phyloP scores from a whole-genome alignment of 2,888 invertebrate genomes.

The Nasonia oneida region DNA sequence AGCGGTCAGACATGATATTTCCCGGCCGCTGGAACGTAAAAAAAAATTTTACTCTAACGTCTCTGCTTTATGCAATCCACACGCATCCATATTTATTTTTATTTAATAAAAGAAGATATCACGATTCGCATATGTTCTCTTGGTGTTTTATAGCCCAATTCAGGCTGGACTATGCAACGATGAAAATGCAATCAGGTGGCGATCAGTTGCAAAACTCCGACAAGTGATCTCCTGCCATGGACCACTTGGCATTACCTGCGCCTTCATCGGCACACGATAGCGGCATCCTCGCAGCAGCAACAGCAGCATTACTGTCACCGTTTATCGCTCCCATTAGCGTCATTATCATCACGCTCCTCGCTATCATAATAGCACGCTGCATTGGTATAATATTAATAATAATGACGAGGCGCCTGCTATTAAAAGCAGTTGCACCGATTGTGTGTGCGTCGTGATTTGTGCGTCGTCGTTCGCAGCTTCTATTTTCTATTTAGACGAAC shows the following conservation, averaged over 20 bases:
- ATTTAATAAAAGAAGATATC: not conserved
- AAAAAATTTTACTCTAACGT: not conserved
- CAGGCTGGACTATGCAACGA: slow-evolving; percentile 78
- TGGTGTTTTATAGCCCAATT: slow-evolving; percentile 77
- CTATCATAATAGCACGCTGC: slow-evolving; percentile 64
- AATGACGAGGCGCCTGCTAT: slow-evolving; percentile 61
- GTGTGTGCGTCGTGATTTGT: slow-evolving; percentile 18
- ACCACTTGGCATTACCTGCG: slow-evolving; percentile 62
- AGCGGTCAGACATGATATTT: no score
- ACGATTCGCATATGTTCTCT: slow-evolving; percentile 10
- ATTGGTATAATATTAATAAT: slow-evolving; percentile 64
- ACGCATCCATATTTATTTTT: not conserved
- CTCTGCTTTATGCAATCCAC: not conserved
- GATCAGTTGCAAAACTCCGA: slow-evolving; percentile 77
- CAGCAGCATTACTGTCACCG: slow-evolving; percentile 54
- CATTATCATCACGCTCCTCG: slow-evolving; percentile 65
- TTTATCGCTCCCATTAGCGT: slow-evolving; percentile 56
- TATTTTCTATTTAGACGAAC: slow-evolving; percentile 38
- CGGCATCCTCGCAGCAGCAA: slow-evolving; percentile 35
- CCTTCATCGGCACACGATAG: not conserved
- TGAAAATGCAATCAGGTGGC: slow-evolving; percentile 77
- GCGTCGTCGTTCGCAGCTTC: slow-evolving; percentile 16
- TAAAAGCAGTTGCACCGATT: slow-evolving; percentile 5
- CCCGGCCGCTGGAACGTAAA: no score
- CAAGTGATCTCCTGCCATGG: slow-evolving; percentile 79